phyloP scores from a whole-genome alignment of 2,888 invertebrate species.

The Papilio gigon region DNA sequence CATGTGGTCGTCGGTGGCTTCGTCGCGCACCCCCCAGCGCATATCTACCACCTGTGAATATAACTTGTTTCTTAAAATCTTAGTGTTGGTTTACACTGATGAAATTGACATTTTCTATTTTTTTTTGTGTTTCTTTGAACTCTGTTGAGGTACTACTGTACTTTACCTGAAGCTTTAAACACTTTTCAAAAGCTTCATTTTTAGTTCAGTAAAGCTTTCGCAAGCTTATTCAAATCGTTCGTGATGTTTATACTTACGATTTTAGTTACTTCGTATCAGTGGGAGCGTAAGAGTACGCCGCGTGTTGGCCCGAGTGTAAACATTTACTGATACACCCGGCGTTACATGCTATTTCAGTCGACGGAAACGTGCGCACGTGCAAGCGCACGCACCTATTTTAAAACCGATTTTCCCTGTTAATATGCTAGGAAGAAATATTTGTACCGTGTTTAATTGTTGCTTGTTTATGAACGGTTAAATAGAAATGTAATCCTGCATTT shows the following conservation, averaged over 20 bases:
- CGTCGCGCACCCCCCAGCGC: slow-evolving; percentile 99
- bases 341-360: slow-evolving; percentile 54
- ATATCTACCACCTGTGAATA: slow-evolving; percentile 94
- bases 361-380: slow-evolving; percentile 58
- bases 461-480: neutral
- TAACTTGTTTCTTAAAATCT: neutral
- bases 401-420: slow-evolving; percentile 19
- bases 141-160: no score
- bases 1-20: slow-evolving; percentile 99
- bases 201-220: neutral
- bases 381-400: slow-evolving; percentile 33
- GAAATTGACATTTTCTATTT: no score
- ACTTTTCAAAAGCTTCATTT: neutral
- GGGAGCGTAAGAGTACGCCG: neutral
- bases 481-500: no score
- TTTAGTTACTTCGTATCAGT: neutral
- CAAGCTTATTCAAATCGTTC: neutral
- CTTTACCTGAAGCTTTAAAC: no score
- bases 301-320: slow-evolving; percentile 44
- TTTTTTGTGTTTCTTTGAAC: no score
- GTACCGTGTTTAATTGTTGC: neutral
- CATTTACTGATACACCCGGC: slow-evolving; percentile 56
- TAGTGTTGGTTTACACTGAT: neutral
- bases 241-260: slow-evolving; percentile 6
- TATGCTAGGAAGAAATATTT: slow-evolving; percentile 9